Base-by-base conservation (phyloP, 1,140 invertebrate genomes). In the Drusus annulatus region DNA sequence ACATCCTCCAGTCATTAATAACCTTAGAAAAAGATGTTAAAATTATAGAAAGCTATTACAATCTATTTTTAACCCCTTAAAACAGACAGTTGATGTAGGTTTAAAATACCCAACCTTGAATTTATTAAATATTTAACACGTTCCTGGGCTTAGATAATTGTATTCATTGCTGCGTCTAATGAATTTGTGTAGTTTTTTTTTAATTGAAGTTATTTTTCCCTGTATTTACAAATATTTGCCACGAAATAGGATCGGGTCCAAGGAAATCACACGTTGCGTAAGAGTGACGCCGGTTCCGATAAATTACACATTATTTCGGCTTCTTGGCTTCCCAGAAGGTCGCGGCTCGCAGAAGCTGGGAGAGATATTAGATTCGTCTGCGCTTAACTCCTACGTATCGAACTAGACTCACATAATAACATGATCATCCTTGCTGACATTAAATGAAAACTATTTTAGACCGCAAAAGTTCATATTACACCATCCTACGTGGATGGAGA, bases 391-490 rank as follows among this genome's bases (percentile, higher is more conserved):
- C 71, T 74, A 74, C 52, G 23, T 54, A 60, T 60, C 23, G 28
- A 23, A 10, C 71, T 60, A 23, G 56, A n/a, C 17, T 10, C 56
- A 7, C 56, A 60, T 19, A 60, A 21, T 50, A 71, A 71, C 19
- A 45, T 51, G 23, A 17, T 58, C 71, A 25, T 25, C 45, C 28
- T 36, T 21, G 21, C 45, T 16, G 76, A 68, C 60, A 78, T 58
- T 65, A 63, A 79, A 28, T 45, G 36, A 28, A 79, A 81, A 79
- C 76, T 81, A 81, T 81, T 81, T 79, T 74, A 23, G 76, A 28
- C 75, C 17, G 19, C 60, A 21, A 36, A 52, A 75, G 80, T 79
- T 81, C 79, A 79, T 81, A 81, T 81, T 81, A 81, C 56, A 76
- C 3, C 74, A 15, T 50, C 56, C 17, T 60, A 60, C 17, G 54